Evolutionary conservation across 2,888 invertebrate genomes (phyloP).

Genomic region (Bibio marci): DNA sequence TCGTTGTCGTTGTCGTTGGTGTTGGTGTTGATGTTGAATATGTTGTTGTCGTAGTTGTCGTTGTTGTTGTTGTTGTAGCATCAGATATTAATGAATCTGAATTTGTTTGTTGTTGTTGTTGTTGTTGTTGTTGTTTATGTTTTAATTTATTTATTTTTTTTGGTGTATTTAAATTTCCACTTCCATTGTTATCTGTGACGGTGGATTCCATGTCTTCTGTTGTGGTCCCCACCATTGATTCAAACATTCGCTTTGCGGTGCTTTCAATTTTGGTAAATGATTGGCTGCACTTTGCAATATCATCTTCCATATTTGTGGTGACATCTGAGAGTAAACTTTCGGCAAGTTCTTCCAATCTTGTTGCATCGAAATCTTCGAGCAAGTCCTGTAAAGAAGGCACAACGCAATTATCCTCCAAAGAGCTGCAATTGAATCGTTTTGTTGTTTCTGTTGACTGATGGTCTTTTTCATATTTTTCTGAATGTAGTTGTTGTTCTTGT

Average conservation of each 20-base stretch:
- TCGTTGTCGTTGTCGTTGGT: neutral
- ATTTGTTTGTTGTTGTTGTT: neutral
- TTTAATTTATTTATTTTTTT: constrained; percentile 11
- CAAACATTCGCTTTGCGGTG: constrained; percentile 32
- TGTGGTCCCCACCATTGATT: constrained; percentile 76
- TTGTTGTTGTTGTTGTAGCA: constrained; percentile 7
- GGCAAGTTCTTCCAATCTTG: constrained; percentile 65
- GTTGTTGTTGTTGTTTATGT: constrained; percentile 8
- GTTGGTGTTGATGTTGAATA: neutral
- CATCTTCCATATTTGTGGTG: constrained; percentile 45
- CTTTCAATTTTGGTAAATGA: constrained; percentile 34
- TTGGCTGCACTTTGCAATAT: constrained; percentile 42
- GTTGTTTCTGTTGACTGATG: constrained; percentile 8
- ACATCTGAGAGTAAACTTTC: constrained; percentile 67
- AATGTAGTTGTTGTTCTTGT: neutral
- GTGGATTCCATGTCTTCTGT: constrained; percentile 73
- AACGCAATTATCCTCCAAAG: constrained; percentile 56
- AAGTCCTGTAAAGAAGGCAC: constrained; percentile 73
- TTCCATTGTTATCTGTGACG: constrained; percentile 38
- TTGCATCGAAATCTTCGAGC: constrained; percentile 61
- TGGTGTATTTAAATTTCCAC: constrained; percentile 27
- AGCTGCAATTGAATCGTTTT: constrained; percentile 23
- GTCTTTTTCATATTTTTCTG: neutral
- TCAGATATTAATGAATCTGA: constrained; percentile 8
- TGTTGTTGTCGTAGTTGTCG: neutral